Percentiles rank a stretch among this genome's conserved stretches.
Evolutionary conservation across 1,140 invertebrate species (phyloP).

Genomic region (Calephelis virginiensis): DNA sequence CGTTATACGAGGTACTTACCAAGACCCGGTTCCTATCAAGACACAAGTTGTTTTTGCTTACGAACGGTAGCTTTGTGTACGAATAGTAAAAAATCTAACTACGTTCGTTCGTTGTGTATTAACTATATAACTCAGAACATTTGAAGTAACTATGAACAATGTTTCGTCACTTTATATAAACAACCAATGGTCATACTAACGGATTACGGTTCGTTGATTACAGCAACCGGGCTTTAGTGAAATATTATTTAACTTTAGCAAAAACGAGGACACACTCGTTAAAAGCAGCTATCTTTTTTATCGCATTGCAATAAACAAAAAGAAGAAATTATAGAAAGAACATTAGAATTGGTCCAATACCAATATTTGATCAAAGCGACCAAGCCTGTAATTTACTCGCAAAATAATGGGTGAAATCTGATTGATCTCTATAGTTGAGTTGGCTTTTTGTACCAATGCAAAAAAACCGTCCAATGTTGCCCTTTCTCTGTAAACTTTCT

Average conservation of each 20-base stretch:
- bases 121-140: too few relatives aligned
- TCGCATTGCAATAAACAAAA: background rate
- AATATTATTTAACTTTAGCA: background rate
- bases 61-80: too few relatives aligned
- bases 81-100: too few relatives aligned
- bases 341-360: slow-evolving; percentile 12
- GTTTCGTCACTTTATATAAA: too few relatives aligned
- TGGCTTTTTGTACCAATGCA: slow-evolving; percentile 49
- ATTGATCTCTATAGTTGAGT: slow-evolving; percentile 46
- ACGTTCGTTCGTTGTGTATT: too few relatives aligned
- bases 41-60: too few relatives aligned
- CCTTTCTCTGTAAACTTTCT: slow-evolving; percentile 64
- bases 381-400: slow-evolving; percentile 40
- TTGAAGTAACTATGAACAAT: too few relatives aligned
- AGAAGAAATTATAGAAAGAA: slow-evolving; percentile 6
- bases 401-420: slow-evolving; percentile 57
- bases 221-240: too few relatives aligned
- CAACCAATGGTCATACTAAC: too few relatives aligned
- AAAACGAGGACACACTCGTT: background rate
- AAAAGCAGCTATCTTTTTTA: background rate
- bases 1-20: too few relatives aligned
- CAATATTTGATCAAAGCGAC: slow-evolving; percentile 9
- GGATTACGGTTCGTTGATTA: too few relatives aligned
- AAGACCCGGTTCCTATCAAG: too few relatives aligned
- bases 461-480: slow-evolving; percentile 49